Percentiles rank a stretch among this genome's conserved stretches.
phyloP scores from a whole-genome alignment of 2,888 invertebrate species.

The Boloria euphrosyne region DNA sequence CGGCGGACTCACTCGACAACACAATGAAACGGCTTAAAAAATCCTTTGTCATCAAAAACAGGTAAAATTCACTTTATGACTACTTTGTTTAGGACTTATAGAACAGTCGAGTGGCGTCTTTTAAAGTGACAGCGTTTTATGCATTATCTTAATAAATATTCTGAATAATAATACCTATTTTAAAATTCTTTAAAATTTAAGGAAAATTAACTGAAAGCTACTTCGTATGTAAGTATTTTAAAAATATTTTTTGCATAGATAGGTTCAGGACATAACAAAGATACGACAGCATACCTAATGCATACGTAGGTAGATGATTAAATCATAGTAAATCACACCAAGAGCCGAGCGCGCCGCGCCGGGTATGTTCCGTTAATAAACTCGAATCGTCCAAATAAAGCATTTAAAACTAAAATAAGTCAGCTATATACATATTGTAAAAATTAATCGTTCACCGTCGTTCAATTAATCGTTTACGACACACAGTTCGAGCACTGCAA shows the following conservation, averaged over 20 bases:
- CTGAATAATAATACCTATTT: too few relatives aligned
- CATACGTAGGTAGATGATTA: too few relatives aligned
- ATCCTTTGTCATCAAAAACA: conserved; percentile 63
- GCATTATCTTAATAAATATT: too few relatives aligned
- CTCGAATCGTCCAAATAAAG: conserved; percentile 40
- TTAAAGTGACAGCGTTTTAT: not conserved
- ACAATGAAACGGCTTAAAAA: conserved; percentile 48
- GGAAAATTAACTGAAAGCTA: too few relatives aligned
- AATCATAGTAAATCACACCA: too few relatives aligned
- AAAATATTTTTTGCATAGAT: too few relatives aligned
- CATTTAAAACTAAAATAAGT: conserved; percentile 34
- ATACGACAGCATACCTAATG: too few relatives aligned
- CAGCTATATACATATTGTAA: conserved; percentile 48
- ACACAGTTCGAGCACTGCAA: conserved; percentile 20
- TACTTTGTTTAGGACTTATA: conserved; percentile 36
- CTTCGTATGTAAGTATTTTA: too few relatives aligned
- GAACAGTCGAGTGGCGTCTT: conserved; percentile 7
- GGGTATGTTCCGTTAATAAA: not conserved
- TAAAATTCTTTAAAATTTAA: too few relatives aligned
- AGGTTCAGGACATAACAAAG: too few relatives aligned
- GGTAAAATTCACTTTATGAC: conserved; percentile 67
- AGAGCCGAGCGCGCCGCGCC: too few relatives aligned
- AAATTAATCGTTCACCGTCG: conserved; percentile 52
- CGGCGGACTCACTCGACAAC: conserved; percentile 29
- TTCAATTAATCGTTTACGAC: conserved; percentile 48